A percentile compares a stretch with the other conserved stretches of the same genome.
Evolutionary conservation across 2,113 vertebrate species (phyloP).

Genomic region (Talpa occidentalis): DNA sequence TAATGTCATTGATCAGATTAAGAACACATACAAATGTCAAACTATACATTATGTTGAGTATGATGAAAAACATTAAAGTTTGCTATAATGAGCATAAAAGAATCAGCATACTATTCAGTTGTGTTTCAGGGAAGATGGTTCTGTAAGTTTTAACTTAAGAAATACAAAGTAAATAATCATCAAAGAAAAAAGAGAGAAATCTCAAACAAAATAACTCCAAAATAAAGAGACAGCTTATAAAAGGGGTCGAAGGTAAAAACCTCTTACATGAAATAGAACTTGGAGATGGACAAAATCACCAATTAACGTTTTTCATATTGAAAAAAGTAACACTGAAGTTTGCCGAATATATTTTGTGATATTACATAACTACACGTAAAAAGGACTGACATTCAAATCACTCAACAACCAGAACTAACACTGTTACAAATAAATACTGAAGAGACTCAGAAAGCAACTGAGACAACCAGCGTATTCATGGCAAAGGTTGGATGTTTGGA

Average conservation of each 20-base stretch:
- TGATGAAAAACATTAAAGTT: not conserved
- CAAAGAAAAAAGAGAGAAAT: not conserved
- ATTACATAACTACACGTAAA: not conserved
- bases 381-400: not conserved
- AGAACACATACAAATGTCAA: not conserved
- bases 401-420: not conserved
- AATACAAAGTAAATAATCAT: not conserved
- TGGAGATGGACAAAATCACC: not conserved
- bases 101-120: too few relatives aligned
- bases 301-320: not conserved
- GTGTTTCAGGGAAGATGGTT: too few relatives aligned
- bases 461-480: not conserved
- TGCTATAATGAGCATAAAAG: too few relatives aligned
- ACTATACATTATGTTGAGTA: not conserved
- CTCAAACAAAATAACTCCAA: not conserved
- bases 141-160: too few relatives aligned
- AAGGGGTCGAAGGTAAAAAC: not conserved
- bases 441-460: rapidly evolving
- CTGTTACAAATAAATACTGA: not conserved
- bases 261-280: not conserved
- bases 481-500: not conserved
- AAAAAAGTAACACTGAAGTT: not conserved
- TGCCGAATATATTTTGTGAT: not conserved
- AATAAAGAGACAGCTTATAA: not conserved
- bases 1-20: not conserved